Conservation (phyloP, 2,888 invertebrate species). For the Cerceris ruficornis region DNA sequence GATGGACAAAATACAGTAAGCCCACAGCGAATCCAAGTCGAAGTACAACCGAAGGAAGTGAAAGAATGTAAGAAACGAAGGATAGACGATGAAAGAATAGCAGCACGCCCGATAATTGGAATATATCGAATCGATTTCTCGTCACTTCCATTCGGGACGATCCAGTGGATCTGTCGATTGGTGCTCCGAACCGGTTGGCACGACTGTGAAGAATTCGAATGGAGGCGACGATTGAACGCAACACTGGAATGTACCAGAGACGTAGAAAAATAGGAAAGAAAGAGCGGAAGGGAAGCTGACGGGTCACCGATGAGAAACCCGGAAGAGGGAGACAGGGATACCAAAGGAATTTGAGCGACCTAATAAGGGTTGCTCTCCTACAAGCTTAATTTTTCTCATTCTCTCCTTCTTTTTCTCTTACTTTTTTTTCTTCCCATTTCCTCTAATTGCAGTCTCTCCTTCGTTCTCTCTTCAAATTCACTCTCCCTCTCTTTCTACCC, state of each 20-base stretch:
- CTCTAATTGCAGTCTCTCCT: conserved; percentile 26
- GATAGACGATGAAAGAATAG: not conserved
- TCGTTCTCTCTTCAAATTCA: not conserved
- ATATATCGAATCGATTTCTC: conserved; percentile 56
- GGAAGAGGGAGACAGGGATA: conserved; percentile 28
- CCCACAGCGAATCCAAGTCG: too few species aligned
- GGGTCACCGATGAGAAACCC: conserved; percentile 2
- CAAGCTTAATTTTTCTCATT: not conserved
- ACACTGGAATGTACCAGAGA: conserved; percentile 19
- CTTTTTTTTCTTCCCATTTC: conserved; percentile 7
- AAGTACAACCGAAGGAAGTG: not conserved
- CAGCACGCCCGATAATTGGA: conserved; percentile 65
- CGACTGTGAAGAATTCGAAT: conserved; percentile 23
- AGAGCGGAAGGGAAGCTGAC: not conserved
- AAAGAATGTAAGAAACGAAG: not conserved
- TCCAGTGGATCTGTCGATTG: conserved; percentile 64
- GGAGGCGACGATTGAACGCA: conserved; percentile 41
- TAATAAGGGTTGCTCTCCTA: conserved; percentile 33
- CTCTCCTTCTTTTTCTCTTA: not conserved
- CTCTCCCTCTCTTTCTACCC: not conserved
- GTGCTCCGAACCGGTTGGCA: not conserved
- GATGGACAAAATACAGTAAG: too few species aligned
- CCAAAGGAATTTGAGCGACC: conserved; percentile 26
- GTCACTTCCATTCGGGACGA: conserved; percentile 19
- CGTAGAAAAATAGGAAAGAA: not conserved